Conservation (phyloP, 2,888 invertebrate species). For the Aphodius sticticus region DNA sequence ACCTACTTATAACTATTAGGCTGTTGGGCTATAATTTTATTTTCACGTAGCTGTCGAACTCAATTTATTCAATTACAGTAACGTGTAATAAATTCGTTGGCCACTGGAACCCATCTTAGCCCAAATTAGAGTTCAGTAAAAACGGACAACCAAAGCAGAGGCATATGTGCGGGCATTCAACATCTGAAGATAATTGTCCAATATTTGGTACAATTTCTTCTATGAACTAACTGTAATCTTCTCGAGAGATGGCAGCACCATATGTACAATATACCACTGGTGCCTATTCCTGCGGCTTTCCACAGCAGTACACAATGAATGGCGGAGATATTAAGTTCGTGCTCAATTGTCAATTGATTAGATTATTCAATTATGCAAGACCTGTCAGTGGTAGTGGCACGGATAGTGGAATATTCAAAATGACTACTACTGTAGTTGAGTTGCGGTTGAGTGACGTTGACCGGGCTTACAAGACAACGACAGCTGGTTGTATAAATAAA, state of each 20-base stretch:
- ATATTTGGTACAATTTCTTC: background rate
- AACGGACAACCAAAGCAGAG: background rate
- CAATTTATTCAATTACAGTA: background rate
- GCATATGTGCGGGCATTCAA: background rate
- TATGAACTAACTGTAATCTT: background rate
- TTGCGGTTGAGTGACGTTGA: background rate
- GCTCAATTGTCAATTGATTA: slow-evolving; percentile 4
- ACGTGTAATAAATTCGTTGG: background rate
- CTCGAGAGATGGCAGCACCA: background rate
- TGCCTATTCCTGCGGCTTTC: background rate
- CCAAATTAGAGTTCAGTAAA: background rate
- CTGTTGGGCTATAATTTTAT: background rate
- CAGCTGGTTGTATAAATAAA: background rate
- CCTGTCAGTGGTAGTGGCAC: background rate
- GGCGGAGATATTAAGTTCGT: background rate
- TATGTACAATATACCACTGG: background rate
- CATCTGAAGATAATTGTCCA: background rate
- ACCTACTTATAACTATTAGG: background rate
- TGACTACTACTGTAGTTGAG: background rate
- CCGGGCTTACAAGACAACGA: background rate
- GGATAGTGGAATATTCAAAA: background rate
- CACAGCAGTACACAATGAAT: background rate
- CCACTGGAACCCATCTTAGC: background rate
- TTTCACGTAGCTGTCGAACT: slow-evolving; percentile 4
- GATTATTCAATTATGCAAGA: background rate